A percentile compares a stretch with the other conserved stretches of the same genome.
phyloP scores from a whole-genome alignment of 2,113 vertebrate species.

The Trinectes maculatus region DNA sequence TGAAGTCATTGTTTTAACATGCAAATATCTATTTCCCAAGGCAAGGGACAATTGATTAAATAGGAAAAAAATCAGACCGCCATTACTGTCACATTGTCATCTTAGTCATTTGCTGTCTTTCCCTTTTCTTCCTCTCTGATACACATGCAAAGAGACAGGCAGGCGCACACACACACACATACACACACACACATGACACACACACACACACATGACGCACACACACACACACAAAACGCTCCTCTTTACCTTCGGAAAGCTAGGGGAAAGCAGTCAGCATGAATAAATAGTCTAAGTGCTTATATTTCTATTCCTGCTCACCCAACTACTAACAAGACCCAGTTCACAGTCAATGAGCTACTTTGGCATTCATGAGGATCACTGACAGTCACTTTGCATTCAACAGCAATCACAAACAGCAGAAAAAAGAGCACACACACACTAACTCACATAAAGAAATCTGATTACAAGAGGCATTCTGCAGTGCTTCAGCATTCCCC shows the following conservation, averaged over 20 bases:
- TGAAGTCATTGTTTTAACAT: not conserved
- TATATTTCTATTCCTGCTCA: constrained; percentile 83
- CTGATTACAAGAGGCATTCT: constrained; percentile 76
- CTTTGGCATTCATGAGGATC: constrained; percentile 84
- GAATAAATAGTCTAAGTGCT: constrained; percentile 81
- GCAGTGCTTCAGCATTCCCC: constrained; percentile 69
- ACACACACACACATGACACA: constrained; percentile 6
- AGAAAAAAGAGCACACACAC: constrained; percentile 62
- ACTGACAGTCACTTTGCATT: constrained; percentile 84
- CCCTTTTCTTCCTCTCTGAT: constrained; percentile 21
- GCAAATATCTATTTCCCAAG: constrained; percentile 20
- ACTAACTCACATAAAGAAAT: constrained; percentile 70
- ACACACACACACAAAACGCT: constrained; percentile 45
- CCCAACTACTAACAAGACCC: constrained; percentile 84
- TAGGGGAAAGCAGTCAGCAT: constrained; percentile 72
- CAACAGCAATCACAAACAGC: constrained; percentile 82
- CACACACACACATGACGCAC: constrained; percentile 32
- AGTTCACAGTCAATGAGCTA: constrained; percentile 84
- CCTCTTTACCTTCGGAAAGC: constrained; percentile 77
- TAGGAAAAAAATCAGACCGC: constrained; percentile 28
- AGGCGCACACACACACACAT: constrained; percentile 29
- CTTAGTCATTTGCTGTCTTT: constrained; percentile 31
- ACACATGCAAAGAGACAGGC: constrained; percentile 39
- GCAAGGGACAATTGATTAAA: constrained; percentile 46
- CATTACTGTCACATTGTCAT: constrained; percentile 39